Evolutionary conservation across 2,888 invertebrate species (phyloP), one percentile per base, ranked within the genome.

Genomic region (Omphaloscelis lunosa): DNA sequence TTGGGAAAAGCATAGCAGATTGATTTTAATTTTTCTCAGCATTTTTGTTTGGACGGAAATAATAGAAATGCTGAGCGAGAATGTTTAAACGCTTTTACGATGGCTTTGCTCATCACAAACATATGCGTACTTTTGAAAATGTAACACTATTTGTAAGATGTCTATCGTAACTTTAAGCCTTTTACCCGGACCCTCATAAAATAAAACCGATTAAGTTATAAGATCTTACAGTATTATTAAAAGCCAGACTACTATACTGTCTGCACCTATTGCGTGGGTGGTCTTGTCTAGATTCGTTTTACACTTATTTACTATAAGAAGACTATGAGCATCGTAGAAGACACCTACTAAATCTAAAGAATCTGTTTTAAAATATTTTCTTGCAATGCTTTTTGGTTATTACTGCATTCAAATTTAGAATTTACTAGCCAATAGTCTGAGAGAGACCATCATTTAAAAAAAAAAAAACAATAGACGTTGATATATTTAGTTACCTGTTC

Each of bases 251-350:
- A 53, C 53, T 79, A 79, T 69, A 82, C 76, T 82, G 78, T 87
- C 87, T 86, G 84, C 82, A 75, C 75, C 78, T 70, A 77, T 34
- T 79, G 84, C 78, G 86, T 84, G 87, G 84, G 86, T 78, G 77
- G 65, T 63, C 62, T 75, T 58, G 79, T 76, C 73, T 87, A 69
- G 39, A 34, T 76, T 72, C 7, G 34, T 74, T 80, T 62, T 59
- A 66, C 58, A 86, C 15, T 75, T 62, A 20, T 51, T 20, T 20
- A 20, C 51, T 20, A 2, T 51, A 8, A 20, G 20, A 51, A 51
- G 7, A 5, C 2, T 62, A 45, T 68, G 15, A 20, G 17, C 39
- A 41, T 58, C 20, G 39, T 66, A 12, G 12, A 0, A n/a, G 3
- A 39, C 17, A 48, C n/a, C 8, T 58, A 56, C n/a, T n/a, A 17